These are phyloP conservation scores for Clanis bilineata DNA, from an alignment of 2,888 invertebrate genomes.

Conservation along the genomic window DNA sequence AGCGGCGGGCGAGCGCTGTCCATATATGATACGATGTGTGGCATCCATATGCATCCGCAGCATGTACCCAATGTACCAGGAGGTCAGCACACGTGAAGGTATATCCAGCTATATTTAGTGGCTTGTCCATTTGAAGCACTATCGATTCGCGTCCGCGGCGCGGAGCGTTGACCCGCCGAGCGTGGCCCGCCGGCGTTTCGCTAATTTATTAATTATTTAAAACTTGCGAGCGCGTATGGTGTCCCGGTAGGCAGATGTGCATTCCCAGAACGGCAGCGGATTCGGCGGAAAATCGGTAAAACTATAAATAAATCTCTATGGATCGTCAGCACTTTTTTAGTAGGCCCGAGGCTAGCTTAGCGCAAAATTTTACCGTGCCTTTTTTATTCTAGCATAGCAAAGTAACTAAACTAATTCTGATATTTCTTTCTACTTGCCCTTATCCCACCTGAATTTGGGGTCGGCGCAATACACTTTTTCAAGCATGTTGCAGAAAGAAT, in stretches of 20 bases:
- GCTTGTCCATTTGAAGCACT: conserved; percentile 76
- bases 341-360: background rate
- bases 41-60: conserved; percentile 9
- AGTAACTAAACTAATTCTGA: too few species aligned
- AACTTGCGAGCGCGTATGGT: conserved; percentile 51
- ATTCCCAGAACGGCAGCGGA: background rate
- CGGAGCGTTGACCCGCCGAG: conserved; percentile 69
- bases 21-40: background rate
- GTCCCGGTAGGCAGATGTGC: conserved; percentile 37
- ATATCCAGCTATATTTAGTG: conserved; percentile 64
- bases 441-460: too few species aligned
- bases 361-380: background rate
- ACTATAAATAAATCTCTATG: background rate
- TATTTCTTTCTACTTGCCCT: too few species aligned
- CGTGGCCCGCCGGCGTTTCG: conserved; percentile 62
- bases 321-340: background rate
- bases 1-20: conserved; percentile 10
- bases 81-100: conserved; percentile 41
- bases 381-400: too few species aligned
- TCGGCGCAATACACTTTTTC: too few species aligned
- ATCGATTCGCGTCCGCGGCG: conserved; percentile 73
- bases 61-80: conserved; percentile 38
- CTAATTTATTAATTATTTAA: conserved; percentile 80
- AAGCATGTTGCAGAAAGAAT: too few species aligned
- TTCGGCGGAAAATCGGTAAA: background rate